Evolutionary conservation across 2,888 invertebrate genomes (phyloP).

Genomic region (Muscina levida): DNA sequence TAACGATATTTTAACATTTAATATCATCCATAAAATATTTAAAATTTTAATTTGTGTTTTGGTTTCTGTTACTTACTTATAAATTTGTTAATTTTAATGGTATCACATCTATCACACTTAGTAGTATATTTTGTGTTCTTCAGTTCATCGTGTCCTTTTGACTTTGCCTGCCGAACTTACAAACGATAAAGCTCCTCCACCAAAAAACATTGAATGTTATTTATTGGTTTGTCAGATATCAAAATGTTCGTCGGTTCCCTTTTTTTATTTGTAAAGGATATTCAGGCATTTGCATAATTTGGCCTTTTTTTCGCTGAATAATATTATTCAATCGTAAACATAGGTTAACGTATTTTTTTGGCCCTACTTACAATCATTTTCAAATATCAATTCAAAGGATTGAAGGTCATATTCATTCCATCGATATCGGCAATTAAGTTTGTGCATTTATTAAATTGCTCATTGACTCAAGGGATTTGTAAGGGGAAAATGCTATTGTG

Average conservation of each 20-base stretch:
- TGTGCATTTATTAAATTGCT: conserved; percentile 21
- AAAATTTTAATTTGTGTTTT: conserved; percentile 23
- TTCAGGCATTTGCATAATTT: conserved; percentile 36
- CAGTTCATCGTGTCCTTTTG: conserved; percentile 7
- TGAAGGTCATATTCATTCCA: background rate
- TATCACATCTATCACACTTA: conserved; percentile 2
- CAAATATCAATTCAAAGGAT: background rate
- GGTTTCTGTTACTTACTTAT: too few relatives aligned
- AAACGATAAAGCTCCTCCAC: background rate
- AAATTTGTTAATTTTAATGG: conserved; percentile 26
- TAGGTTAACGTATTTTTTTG: conserved; percentile 5
- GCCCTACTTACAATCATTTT: background rate
- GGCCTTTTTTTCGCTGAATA: conserved; percentile 14
- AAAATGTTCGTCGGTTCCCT: conserved; percentile 22
- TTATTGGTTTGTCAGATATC: conserved; percentile 32
- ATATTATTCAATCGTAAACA: conserved; percentile 31
- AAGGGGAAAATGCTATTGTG: background rate
- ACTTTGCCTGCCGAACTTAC: conserved; percentile 5
- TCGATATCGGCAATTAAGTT: background rate
- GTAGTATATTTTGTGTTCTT: background rate
- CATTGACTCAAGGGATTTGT: background rate
- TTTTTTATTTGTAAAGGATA: conserved; percentile 32
- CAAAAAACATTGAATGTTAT: conserved; percentile 4
- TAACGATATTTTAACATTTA: background rate
- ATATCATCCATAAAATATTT: background rate